Percentiles rank a stretch among this genome's conserved stretches.
phyloP scores from a whole-genome alignment of 2,113 vertebrate genomes.

The Lampris incognitus region DNA sequence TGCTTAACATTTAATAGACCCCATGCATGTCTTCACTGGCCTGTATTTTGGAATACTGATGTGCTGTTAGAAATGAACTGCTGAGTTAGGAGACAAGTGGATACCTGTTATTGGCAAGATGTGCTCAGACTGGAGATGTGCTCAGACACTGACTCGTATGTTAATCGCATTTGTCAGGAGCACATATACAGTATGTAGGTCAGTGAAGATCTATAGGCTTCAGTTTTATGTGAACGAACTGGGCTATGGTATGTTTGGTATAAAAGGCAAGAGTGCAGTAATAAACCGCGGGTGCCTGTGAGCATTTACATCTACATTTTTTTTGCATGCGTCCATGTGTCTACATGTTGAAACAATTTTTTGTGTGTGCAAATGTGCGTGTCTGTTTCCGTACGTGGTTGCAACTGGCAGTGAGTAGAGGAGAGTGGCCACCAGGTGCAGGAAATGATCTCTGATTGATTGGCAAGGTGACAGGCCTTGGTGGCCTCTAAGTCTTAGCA shows the following conservation, averaged over 20 bases:
- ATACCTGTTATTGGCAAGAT: conserved; percentile 67
- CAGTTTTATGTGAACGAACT: conserved; percentile 42
- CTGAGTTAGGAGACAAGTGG: conserved; percentile 53
- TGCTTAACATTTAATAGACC: conserved; percentile 43
- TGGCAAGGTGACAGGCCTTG: conserved; percentile 26
- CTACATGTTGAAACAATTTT: neutral
- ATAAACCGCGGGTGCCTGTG: conserved; percentile 13
- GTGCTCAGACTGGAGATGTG: conserved; percentile 34
- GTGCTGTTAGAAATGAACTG: conserved; percentile 49
- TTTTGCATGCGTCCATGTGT: neutral
- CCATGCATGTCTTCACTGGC: conserved; percentile 20
- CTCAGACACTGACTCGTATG: conserved; percentile 49
- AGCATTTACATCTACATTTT: neutral
- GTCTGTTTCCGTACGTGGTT: too few relatives aligned
- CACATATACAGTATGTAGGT: conserved; percentile 75
- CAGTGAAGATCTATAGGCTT: conserved; percentile 37
- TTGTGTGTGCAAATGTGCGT: neutral
- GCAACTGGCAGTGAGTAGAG: neutral
- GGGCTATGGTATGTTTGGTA: neutral
- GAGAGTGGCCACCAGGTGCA: conserved; percentile 14
- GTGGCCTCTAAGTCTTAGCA: conserved; percentile 37
- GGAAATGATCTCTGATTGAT: conserved; percentile 31
- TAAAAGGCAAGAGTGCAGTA: conserved; percentile 22
- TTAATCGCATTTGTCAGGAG: conserved; percentile 66
- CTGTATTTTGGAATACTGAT: conserved; percentile 47